Base-by-base conservation (phyloP, 2,113 vertebrate genomes). In the Agelaius phoeniceus region DNA sequence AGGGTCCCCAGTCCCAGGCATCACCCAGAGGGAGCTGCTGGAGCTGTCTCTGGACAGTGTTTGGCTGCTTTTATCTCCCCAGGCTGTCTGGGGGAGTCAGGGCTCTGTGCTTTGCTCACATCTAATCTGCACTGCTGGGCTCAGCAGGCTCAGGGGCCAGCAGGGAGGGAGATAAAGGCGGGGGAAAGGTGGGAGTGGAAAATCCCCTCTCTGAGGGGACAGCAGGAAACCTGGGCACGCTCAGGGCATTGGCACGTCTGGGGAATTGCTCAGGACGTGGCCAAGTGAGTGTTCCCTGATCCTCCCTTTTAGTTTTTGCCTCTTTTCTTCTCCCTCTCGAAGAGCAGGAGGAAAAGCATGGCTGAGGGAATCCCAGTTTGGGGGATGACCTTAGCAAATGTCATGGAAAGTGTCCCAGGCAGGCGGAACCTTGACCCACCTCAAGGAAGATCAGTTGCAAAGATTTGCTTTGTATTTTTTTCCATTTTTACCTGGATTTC, bases 21-120 rank as follows among this genome's bases (percentile, higher is more conserved):
- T 37, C 66, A 15, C 57, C 80, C 81, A 20, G 59, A 12, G 43
- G 80, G 86, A 88, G 83, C 15, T 8, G 33, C 89, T 41, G 86
- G 66, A 92, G 48, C 87, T 92, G 96, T n/a, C 76, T 94, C 94
- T 96, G 96, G 94, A 94, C 94, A 94, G 93, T 95, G 94, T 96
- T 93, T 57, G 85, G 81, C 83, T 80, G 95, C 81, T 95, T 93
- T 96, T 95, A 96, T 97, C 94, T 96, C 79, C 22, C 43, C 7
- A 37, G 75, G 17, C 76, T 80, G 92, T 24, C 92, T 65, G 96
- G 87, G 95, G 94, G 96, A 96, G 96, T 55, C 16, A 17, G 83
- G 83, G 90, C 96, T 87, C 76, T 63, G 84, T 22, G 67, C 95
- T 89, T 48, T 61, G 93, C 93, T 77, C 74, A 43, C 93, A 74